Evolutionary conservation across 2,797 vertebrate genomes (phyloP).

Genomic region (Furcifer pardalis): DNA sequence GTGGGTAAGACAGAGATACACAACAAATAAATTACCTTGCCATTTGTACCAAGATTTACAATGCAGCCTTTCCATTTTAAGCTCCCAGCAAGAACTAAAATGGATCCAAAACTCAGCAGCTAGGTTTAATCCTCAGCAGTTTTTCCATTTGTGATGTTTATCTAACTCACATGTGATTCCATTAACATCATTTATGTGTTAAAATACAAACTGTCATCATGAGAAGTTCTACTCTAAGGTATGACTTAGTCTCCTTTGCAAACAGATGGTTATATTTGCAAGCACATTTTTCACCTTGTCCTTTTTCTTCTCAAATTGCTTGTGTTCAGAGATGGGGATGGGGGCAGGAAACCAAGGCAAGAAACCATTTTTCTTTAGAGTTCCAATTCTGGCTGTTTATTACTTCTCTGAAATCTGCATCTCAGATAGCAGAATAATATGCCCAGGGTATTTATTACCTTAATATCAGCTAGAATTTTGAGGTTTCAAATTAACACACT

Average conservation of each 20-base stretch:
- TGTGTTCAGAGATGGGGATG: constrained; percentile 38
- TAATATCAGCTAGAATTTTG: constrained; percentile 51
- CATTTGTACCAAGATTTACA: background rate
- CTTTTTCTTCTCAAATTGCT: constrained; percentile 36
- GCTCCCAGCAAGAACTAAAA: background rate
- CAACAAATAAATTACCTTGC: background rate
- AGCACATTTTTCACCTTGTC: background rate
- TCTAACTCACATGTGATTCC: background rate
- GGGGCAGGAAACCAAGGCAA: too few species aligned
- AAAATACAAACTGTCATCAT: background rate
- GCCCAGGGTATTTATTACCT: constrained; percentile 26
- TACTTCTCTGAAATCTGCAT: constrained; percentile 22
- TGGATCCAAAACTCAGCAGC: background rate
- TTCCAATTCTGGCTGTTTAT: constrained; percentile 29
- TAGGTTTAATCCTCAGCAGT: accelerated
- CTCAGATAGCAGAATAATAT: background rate
- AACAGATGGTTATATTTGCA: constrained; percentile 3
- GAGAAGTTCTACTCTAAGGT: background rate
- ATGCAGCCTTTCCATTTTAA: background rate
- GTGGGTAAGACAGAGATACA: background rate
- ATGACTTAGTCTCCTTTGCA: background rate
- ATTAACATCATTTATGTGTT: background rate
- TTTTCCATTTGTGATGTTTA: constrained; percentile 23
- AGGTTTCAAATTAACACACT: constrained; percentile 50
- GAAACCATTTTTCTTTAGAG: background rate